Evolutionary conservation across 2,113 vertebrate genomes (phyloP).

Genomic region (Percopsis transmontana): DNA sequence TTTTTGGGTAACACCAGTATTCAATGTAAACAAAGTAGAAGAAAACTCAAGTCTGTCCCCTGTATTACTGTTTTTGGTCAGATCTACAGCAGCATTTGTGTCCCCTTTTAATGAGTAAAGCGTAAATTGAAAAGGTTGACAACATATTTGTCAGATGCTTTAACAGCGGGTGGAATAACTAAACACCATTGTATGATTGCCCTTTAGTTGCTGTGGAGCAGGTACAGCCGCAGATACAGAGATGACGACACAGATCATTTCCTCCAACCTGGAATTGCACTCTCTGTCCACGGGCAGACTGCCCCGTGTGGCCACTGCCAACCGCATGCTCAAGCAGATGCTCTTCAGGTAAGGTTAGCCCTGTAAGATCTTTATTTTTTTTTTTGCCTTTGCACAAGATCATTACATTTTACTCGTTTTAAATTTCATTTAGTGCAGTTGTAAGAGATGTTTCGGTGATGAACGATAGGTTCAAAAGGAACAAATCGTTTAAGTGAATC

Average conservation of each 20-base stretch:
- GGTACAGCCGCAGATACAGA: slow-evolving; percentile 98
- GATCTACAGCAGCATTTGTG: no score
- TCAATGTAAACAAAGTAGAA: no score
- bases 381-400: no score
- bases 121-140: not conserved
- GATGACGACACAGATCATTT: slow-evolving; percentile 98
- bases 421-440: no score
- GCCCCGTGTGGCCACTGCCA: slow-evolving; percentile 92
- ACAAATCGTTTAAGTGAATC: no score
- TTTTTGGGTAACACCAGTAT: not conserved
- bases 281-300: slow-evolving; percentile 89
- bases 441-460: no score
- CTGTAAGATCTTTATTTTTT: no score
- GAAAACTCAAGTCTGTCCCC: no score
- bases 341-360: slow-evolving; percentile 87
- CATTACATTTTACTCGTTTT: no score
- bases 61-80: not conserved
- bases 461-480: no score
- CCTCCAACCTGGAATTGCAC: slow-evolving; percentile 97
- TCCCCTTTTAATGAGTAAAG: no score
- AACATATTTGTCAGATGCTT: not conserved
- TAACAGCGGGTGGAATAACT: not conserved
- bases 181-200: not conserved
- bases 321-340: slow-evolving; percentile 98
- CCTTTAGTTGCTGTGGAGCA: slow-evolving; percentile 90